Evolutionary conservation across 2,888 invertebrate genomes (phyloP).

Genomic region (Shargacucullia verbasci): DNA sequence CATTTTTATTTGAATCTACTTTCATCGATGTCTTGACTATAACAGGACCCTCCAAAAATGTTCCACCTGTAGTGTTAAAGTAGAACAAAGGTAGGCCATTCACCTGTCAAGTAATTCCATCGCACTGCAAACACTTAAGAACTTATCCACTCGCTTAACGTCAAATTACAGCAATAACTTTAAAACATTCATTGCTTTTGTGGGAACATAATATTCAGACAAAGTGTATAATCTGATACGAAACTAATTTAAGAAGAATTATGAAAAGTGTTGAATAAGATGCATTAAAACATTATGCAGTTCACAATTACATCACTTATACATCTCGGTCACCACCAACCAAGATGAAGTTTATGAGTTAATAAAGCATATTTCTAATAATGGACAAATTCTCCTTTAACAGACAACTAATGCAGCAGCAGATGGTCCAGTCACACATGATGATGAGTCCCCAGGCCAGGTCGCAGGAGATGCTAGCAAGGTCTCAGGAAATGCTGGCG

Average conservation of each 20-base stretch:
- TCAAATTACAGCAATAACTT: slow-evolving; percentile 4
- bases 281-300: no score
- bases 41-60: slow-evolving; percentile 10
- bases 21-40: slow-evolving; percentile 10
- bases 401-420: slow-evolving; percentile 85
- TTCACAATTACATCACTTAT: no score
- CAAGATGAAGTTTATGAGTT: no score
- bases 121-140: no score
- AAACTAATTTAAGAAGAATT: slow-evolving; percentile 24
- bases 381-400: slow-evolving; percentile 1
- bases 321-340: no score
- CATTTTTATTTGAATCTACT: slow-evolving; percentile 14
- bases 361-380: neutral
- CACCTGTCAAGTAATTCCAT: neutral
- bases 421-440: slow-evolving; percentile 85
- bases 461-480: slow-evolving; percentile 89
- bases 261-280: no score
- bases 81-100: neutral
- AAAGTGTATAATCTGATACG: slow-evolving; percentile 37
- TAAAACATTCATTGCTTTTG: slow-evolving; percentile 1
- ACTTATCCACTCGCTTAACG: slow-evolving; percentile 2
- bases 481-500: slow-evolving; percentile 89
- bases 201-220: slow-evolving; percentile 31
- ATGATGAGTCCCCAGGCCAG: slow-evolving; percentile 85
- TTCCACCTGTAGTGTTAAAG: neutral